These are phyloP conservation scores for Tychaedon coryphoeus DNA, from an alignment of 2,113 vertebrate species.

Conservation along the genomic window DNA sequence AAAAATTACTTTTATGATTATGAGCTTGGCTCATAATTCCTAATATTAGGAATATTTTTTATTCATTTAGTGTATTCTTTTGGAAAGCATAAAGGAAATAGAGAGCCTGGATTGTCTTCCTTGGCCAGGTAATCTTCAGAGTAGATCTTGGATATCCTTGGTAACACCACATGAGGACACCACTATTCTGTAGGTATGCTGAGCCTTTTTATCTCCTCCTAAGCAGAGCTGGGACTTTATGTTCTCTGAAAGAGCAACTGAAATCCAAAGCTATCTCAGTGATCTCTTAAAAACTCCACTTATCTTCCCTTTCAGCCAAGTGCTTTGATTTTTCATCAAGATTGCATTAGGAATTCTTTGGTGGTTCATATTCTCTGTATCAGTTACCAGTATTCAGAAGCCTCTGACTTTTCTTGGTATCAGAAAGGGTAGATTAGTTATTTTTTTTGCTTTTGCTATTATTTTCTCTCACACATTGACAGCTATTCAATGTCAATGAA, in stretches of 20 bases:
- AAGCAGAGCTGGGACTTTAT: background rate
- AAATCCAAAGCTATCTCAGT: background rate
- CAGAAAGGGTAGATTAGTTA: background rate
- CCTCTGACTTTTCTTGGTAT: background rate
- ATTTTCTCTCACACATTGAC: background rate
- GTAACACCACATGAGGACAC: background rate
- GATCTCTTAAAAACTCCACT: background rate
- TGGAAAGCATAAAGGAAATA: background rate
- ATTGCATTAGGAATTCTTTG: background rate
- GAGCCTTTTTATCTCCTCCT: background rate
- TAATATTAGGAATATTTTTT: background rate
- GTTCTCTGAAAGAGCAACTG: background rate
- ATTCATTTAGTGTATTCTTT: background rate
- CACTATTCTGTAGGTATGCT: background rate
- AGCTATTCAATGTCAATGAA: background rate
- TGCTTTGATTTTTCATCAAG: background rate
- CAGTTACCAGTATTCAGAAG: background rate
- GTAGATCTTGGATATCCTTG: background rate
- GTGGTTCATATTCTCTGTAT: background rate
- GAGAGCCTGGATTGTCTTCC: background rate
- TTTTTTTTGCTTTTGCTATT: background rate
- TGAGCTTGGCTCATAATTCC: accelerated
- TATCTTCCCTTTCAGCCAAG: background rate
- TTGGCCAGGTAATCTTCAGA: background rate
- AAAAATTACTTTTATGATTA: background rate